phyloP scores from a whole-genome alignment of 2,888 invertebrate genomes.

The Pogonocherus hispidulus region DNA sequence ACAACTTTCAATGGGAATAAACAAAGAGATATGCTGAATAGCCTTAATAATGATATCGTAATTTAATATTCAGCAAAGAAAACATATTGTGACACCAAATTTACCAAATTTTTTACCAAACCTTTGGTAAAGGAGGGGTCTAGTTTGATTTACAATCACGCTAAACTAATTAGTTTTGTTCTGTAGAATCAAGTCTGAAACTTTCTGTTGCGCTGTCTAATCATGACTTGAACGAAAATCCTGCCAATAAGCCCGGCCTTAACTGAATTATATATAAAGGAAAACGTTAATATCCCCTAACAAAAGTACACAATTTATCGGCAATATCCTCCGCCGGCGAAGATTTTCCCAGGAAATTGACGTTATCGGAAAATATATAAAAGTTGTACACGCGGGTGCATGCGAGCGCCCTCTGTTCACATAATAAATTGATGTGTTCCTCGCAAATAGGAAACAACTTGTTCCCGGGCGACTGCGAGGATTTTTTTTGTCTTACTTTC shows the following conservation, averaged over 20 bases:
- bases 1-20: too few species aligned
- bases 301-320: constrained; percentile 5
- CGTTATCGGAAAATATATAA: constrained; percentile 25
- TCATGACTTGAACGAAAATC: background rate
- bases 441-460: constrained; percentile 17
- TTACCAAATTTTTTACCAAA: too few species aligned
- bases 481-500: background rate
- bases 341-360: constrained; percentile 10
- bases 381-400: constrained; percentile 16
- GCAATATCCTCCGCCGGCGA: constrained; percentile 15
- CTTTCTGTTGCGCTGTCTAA: background rate
- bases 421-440: constrained; percentile 21
- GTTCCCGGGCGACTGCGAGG: constrained; percentile 2
- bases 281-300: constrained; percentile 5
- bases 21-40: too few species aligned
- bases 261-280: constrained; percentile 3
- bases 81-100: too few species aligned
- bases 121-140: too few species aligned
- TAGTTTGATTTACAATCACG: too few species aligned
- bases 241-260: background rate
- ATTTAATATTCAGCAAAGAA: too few species aligned
- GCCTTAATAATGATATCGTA: too few species aligned
- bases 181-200: too few species aligned
- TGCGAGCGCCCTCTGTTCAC: constrained; percentile 5
- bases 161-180: too few species aligned